Base-by-base conservation (phyloP, 1,140 invertebrate species). In the Drosophila tsacasi region DNA sequence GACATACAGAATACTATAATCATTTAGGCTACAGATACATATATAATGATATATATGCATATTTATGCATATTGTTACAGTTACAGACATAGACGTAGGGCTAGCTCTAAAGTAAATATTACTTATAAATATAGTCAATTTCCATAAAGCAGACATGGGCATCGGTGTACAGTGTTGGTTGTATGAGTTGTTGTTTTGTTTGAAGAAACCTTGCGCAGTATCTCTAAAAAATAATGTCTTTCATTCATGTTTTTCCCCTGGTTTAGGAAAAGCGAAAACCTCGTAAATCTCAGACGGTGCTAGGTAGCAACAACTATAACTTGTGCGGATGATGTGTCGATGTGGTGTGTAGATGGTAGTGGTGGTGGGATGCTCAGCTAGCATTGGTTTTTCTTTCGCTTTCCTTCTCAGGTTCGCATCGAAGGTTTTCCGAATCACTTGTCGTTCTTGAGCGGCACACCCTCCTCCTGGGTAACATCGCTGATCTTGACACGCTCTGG, bases 401-500 rank as follows among this genome's bases (percentile, higher is more conserved):
- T 25, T 23, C 15, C 19, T 15, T 13, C 17, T 15, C 60, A 42
- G 35, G 17, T 12, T 13, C 10, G 23, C 52, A 42, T 52, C 37
- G 27, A 42, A 21, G 19, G 17, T 15, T 21, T 23, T 8, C 30
- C 23, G 8, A 35, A 40, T 82, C 69, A 87, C 60, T 92, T 92
- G 19, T 79, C 87, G 23, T 69, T 81, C 66, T 93, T 92, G 7
- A 93, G 79, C 13, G 92, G 92, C 50, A 91, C 79, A 40, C 87
- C 92, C 68, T 93, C 92, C 77, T 93, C 92, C 17, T 79, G 72
- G 35, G 78, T 76, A 8, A 81, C 76, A 59, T 85, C 76, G 5
- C 76, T 63, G 42, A 83, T 79, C 62, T 83, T 91, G 23, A 79
- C 86, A 15, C 81, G 83, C 59, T 93, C 91, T 30, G 92, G 92